These are phyloP conservation scores for Dasysyrphus albostriatus DNA, from an alignment of 2,888 invertebrate genomes.

Conservation along the genomic window DNA sequence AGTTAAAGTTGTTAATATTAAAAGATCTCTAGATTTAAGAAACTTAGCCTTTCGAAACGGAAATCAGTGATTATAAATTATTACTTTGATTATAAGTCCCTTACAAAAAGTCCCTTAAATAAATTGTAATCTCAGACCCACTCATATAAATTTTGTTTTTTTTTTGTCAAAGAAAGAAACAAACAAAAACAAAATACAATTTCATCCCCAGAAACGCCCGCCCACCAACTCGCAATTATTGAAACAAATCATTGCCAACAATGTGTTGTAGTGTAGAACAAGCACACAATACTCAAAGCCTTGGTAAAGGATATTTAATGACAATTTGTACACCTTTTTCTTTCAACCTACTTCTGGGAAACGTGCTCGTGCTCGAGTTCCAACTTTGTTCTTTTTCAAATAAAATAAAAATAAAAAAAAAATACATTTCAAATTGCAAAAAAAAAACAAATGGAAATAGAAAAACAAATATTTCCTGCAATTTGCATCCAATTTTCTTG, in stretches of 20 bases:
- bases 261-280: conserved; percentile 16
- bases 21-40: too few relatives aligned
- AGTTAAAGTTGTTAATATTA: too few relatives aligned
- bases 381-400: conserved; percentile 31
- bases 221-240: not conserved
- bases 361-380: conserved; percentile 24
- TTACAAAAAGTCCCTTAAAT: not conserved
- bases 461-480: conserved; percentile 74
- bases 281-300: conserved; percentile 14
- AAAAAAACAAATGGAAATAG: conserved; percentile 60
- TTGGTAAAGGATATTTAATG: conserved; percentile 50
- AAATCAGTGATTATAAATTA: too few relatives aligned
- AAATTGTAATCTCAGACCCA: not conserved
- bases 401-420: conserved; percentile 12
- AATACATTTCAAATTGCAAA: conserved; percentile 44
- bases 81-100: too few relatives aligned
- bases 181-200: conserved; percentile 4
- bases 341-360: conserved; percentile 20
- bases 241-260: conserved; percentile 39
- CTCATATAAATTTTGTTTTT: not conserved
- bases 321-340: conserved; percentile 65
- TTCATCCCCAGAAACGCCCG: not conserved
- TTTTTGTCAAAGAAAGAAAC: not conserved
- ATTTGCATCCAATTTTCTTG: conserved; percentile 74
- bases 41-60: too few relatives aligned